Evolutionary conservation across 2,888 invertebrate species (phyloP).

Genomic region (Aplocera efformata): DNA sequence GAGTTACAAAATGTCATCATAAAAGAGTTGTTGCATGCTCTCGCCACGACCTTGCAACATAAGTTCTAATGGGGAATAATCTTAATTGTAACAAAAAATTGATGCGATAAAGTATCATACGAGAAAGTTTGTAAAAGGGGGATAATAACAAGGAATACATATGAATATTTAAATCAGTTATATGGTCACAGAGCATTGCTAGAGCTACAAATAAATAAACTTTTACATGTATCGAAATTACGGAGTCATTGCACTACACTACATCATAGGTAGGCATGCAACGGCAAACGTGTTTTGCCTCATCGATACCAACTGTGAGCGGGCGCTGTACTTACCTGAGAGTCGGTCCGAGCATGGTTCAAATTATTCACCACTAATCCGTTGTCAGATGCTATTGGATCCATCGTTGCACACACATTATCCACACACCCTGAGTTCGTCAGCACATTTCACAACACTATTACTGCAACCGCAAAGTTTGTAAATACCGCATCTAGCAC

Average conservation of each 20-base stretch:
- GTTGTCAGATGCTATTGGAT: slow-evolving; percentile 72
- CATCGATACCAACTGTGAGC: slow-evolving; percentile 53
- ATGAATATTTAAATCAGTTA: too few relatives aligned
- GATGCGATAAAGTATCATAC: too few relatives aligned
- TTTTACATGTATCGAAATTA: slow-evolving; percentile 22
- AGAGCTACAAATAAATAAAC: background rate
- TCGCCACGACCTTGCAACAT: too few relatives aligned
- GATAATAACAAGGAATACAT: too few relatives aligned
- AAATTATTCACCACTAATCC: slow-evolving; percentile 76
- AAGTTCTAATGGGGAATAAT: too few relatives aligned
- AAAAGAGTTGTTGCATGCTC: slow-evolving; percentile 1
- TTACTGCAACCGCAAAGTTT: slow-evolving; percentile 38
- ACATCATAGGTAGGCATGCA: slow-evolving; percentile 69
- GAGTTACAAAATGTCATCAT: slow-evolving; percentile 21
- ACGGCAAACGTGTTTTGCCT: slow-evolving; percentile 70
- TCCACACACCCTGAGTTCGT: slow-evolving; percentile 39
- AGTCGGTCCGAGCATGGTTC: slow-evolving; percentile 75
- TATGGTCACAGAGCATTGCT: background rate
- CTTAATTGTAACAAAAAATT: too few relatives aligned
- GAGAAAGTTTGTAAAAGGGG: too few relatives aligned
- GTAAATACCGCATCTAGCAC: slow-evolving; percentile 49
- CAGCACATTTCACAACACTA: slow-evolving; percentile 49
- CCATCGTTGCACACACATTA: slow-evolving; percentile 66
- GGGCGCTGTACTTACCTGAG: slow-evolving; percentile 62
- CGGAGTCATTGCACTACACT: slow-evolving; percentile 72